phyloP scores from a whole-genome alignment of 1,140 invertebrate genomes.

The Monochamus saltuarius region DNA sequence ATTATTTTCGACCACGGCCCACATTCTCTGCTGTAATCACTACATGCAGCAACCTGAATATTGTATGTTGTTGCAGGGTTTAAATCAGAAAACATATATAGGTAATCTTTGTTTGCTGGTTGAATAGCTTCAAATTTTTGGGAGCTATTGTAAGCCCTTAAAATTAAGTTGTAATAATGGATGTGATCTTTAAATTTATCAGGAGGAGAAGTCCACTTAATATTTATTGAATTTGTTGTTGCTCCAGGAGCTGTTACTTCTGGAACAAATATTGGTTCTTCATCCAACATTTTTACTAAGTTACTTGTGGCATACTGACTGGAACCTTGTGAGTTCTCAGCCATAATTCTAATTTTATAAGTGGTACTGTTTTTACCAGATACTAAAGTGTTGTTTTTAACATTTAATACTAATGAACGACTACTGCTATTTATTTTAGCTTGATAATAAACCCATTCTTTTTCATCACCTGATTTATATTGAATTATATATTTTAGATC shows the following conservation, averaged over 20 bases:
- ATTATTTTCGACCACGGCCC: constrained; percentile 73
- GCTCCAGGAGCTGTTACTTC: constrained; percentile 75
- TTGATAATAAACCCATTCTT: constrained; percentile 56
- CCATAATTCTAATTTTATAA: constrained; percentile 55
- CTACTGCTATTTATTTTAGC: constrained; percentile 55
- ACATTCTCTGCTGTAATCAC: constrained; percentile 71
- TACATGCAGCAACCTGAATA: constrained; percentile 76
- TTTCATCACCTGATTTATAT: constrained; percentile 60
- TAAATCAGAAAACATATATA: constrained; percentile 76
- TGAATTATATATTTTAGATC: constrained; percentile 63
- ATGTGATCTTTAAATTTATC: constrained; percentile 67
- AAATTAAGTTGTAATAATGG: constrained; percentile 73
- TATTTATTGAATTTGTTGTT: constrained; percentile 74
- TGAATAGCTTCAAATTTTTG: constrained; percentile 63
- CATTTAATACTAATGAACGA: constrained; percentile 57
- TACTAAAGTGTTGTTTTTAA: constrained; percentile 18
- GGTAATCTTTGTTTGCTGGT: constrained; percentile 61
- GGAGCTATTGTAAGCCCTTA: constrained; percentile 60
- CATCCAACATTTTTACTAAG: constrained; percentile 55
- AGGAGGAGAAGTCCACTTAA: constrained; percentile 72
- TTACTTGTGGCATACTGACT: constrained; percentile 51
- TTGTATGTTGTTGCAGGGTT: constrained; percentile 74
- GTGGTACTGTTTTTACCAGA: constrained; percentile 50
- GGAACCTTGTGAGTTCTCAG: constrained; percentile 57
- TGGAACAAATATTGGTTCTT: constrained; percentile 77